Evolutionary conservation across 2,113 vertebrate genomes (phyloP), one percentile per base, ranked within the genome.

Genomic region (Hippolais icterina): DNA sequence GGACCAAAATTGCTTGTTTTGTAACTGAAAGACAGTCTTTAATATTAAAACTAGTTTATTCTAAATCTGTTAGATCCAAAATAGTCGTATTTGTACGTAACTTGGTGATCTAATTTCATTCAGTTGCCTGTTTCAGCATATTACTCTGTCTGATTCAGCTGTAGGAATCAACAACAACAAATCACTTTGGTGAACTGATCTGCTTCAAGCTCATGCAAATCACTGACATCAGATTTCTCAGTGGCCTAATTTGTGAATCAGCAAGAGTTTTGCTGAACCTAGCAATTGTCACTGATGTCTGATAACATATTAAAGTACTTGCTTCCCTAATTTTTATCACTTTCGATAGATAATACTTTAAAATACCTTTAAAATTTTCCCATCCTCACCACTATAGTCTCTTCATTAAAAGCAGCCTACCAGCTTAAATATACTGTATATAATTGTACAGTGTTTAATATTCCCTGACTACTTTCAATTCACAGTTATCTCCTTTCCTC

Each of bases 231-330:
- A 91, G 44, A 69, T 53, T 93, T 96, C 63, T 94, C 79, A 96
- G 68, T 71, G 23, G 33, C 12, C 29, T 42, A 72, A 46, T 93
- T 91, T 80, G 54, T 89, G 89, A 94, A 94, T 77, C 52, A 77
- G 47, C 24, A 90, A 76, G 86, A 93, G 72, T 95, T 97, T 65
- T 95, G 66, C 90, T 97, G 86, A 96, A 91, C 65, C 17, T 42
- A 87, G 64, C 6, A 80, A 54, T 12, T 91, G 22, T 63, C 88
- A 87, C 20, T 83, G 87, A 91, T 87, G 57, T 37, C 81, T 80
- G n/a, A 66, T 31, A 85, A 60, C 27, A 71, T 39, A 89, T 78
- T 93, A 86, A 94, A 66, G 66, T 87, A 79, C 46, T 90, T 94
- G 37, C 69, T 93, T 94, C 50, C 44, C 12, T 95, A 35, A 56